A percentile compares a stretch with the other conserved stretches of the same genome.
Evolutionary conservation across 1,140 invertebrate species (phyloP).

Genomic region (Achroia grisella): DNA sequence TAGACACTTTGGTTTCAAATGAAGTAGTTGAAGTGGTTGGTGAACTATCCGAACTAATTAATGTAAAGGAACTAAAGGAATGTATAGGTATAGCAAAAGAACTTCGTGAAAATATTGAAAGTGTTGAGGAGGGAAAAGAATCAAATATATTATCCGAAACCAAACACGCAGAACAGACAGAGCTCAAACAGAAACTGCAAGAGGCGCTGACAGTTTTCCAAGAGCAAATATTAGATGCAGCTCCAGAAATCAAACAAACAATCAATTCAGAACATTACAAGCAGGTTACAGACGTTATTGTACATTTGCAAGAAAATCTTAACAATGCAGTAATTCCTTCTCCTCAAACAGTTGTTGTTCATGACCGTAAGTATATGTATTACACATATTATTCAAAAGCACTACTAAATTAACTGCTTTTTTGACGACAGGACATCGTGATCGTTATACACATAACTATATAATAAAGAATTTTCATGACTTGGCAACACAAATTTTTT

Average conservation of each 20-base stretch:
- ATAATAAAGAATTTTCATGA: no score
- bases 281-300: conserved; percentile 10
- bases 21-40: conserved; percentile 18
- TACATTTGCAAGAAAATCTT: conserved; percentile 21
- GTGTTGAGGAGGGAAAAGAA: conserved; percentile 3
- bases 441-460: no score
- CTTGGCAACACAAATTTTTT: no score
- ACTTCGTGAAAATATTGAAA: conserved; percentile 19
- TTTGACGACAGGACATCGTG: no score
- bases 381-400: no score
- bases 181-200: conserved; percentile 9
- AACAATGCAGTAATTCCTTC: conserved; percentile 1
- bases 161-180: conserved; percentile 1
- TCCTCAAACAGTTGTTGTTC: neutral
- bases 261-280: neutral
- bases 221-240: conserved; percentile 6
- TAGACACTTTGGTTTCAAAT: conserved; percentile 26
- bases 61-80: conserved; percentile 14
- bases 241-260: neutral
- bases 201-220: conserved; percentile 9
- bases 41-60: conserved; percentile 8
- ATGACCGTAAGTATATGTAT: neutral
- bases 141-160: conserved; percentile 1
- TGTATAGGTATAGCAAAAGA: conserved; percentile 23
- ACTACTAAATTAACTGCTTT: no score